Evolutionary conservation across 2,888 invertebrate species (phyloP).

Genomic region (Orthosia cruda): DNA sequence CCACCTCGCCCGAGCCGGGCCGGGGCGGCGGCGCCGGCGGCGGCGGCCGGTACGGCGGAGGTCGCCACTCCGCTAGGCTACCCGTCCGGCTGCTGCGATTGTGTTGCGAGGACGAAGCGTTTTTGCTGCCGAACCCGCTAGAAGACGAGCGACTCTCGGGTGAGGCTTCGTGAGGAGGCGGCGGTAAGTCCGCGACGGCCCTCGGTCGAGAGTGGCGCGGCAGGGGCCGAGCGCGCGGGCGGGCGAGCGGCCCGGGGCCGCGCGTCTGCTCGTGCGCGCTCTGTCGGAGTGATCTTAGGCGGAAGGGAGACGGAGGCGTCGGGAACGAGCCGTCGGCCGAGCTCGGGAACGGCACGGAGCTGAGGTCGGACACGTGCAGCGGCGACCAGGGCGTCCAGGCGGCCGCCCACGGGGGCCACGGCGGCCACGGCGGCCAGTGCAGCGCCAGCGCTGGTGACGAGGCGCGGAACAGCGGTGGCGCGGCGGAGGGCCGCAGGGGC

Average conservation of each 20-base stretch:
- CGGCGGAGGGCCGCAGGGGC: slow-evolving; percentile 93
- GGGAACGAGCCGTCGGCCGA: slow-evolving; percentile 96
- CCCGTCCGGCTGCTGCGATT: slow-evolving; percentile 94
- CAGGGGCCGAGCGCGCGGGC: slow-evolving; percentile 93
- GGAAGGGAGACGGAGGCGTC: slow-evolving; percentile 94
- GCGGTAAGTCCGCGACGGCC: slow-evolving; percentile 92
- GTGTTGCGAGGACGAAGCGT: slow-evolving; percentile 96
- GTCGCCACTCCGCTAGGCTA: slow-evolving; percentile 95
- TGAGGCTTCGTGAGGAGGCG: slow-evolving; percentile 95
- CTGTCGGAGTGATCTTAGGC: slow-evolving; percentile 93
- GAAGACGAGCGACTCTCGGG: slow-evolving; percentile 97
- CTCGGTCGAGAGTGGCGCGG: slow-evolving; percentile 92
- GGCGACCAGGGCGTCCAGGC: slow-evolving; percentile 94
- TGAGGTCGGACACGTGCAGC: slow-evolving; percentile 96
- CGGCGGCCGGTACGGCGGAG: slow-evolving; percentile 95
- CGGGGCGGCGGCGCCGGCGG: slow-evolving; percentile 93
- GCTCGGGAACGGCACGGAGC: slow-evolving; percentile 96
- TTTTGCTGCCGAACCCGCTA: slow-evolving; percentile 98
- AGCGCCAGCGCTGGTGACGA: slow-evolving; percentile 87
- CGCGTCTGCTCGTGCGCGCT: slow-evolving; percentile 93
- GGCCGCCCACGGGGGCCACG: slow-evolving; percentile 93
- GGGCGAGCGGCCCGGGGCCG: slow-evolving; percentile 89
- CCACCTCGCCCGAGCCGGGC: slow-evolving; percentile 91
- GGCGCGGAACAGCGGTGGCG: slow-evolving; percentile 87
- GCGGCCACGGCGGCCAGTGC: slow-evolving; percentile 91